Evolutionary conservation across 1,140 invertebrate species (phyloP).

Genomic region (Tribolium madens): DNA sequence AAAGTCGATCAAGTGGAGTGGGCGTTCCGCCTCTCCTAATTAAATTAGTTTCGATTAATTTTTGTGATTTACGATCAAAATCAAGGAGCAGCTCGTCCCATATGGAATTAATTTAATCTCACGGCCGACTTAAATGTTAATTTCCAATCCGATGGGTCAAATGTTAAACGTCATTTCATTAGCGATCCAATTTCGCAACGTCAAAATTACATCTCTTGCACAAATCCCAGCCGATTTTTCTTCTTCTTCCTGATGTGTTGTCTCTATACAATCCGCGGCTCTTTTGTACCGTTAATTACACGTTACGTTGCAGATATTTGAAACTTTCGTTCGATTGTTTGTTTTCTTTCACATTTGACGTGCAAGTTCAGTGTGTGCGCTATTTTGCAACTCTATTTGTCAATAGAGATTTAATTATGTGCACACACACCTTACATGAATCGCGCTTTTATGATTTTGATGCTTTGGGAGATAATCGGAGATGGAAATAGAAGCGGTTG

Average conservation of each 20-base stretch:
- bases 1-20: background rate
- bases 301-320: constrained; percentile 15
- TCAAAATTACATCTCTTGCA: background rate
- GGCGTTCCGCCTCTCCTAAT: constrained; percentile 16
- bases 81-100: background rate
- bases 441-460: background rate
- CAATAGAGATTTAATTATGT: constrained; percentile 16
- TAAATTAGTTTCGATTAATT: constrained; percentile 23
- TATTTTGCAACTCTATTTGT: constrained; percentile 22
- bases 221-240: background rate
- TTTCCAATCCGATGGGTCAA: constrained; percentile 37
- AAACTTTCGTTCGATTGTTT: background rate
- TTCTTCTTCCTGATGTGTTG: background rate
- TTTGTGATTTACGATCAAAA: constrained; percentile 23
- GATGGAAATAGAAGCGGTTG: background rate
- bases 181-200: constrained; percentile 37
- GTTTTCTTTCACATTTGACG: background rate
- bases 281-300: constrained; percentile 18
- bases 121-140: constrained; percentile 25
- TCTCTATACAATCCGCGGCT: background rate
- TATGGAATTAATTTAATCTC: constrained; percentile 14
- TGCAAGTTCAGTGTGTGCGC: constrained; percentile 21
- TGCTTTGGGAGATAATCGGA: background rate
- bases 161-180: constrained; percentile 42
- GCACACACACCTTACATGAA: constrained; percentile 4